phyloP scores from a whole-genome alignment of 2,113 vertebrate species.

The Thymallus thymallus region DNA sequence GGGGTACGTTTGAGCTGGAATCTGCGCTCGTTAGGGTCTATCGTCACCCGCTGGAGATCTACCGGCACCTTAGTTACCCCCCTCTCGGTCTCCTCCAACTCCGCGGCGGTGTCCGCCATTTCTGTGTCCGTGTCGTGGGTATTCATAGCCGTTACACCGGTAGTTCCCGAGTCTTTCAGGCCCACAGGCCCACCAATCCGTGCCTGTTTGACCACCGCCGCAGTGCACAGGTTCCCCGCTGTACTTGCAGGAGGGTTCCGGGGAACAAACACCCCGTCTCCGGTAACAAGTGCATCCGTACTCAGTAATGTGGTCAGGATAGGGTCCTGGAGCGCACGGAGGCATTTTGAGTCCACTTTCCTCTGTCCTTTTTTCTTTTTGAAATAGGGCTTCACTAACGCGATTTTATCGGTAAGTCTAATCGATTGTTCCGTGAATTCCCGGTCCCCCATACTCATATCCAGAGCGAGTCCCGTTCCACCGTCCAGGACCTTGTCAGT shows the following conservation, averaged over 20 bases:
- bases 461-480: constrained; percentile 68
- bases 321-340: constrained; percentile 85
- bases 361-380: constrained; percentile 92
- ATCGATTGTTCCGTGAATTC: constrained; percentile 78
- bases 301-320: constrained; percentile 87
- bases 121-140: constrained; percentile 59
- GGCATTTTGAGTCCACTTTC: constrained; percentile 82
- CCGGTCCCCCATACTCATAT: constrained; percentile 60
- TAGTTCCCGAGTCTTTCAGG: constrained; percentile 61
- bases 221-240: constrained; percentile 78
- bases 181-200: constrained; percentile 76
- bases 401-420: constrained; percentile 85
- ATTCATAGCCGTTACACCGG: constrained; percentile 51
- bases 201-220: constrained; percentile 82
- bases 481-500: constrained; percentile 61
- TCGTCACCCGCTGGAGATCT: constrained; percentile 35
- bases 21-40: constrained; percentile 55
- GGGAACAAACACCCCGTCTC: constrained; percentile 86
- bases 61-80: constrained; percentile 58
- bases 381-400: constrained; percentile 91
- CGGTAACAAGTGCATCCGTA: constrained; percentile 77
- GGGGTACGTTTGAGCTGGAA: constrained; percentile 68
- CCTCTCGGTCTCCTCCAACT: constrained; percentile 65
- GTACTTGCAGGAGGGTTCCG: constrained; percentile 71
- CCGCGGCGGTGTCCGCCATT: constrained; percentile 65